These are phyloP conservation scores for Drosophila eugracilis DNA, from an alignment of 1,140 invertebrate genomes.

Conservation along the genomic window DNA sequence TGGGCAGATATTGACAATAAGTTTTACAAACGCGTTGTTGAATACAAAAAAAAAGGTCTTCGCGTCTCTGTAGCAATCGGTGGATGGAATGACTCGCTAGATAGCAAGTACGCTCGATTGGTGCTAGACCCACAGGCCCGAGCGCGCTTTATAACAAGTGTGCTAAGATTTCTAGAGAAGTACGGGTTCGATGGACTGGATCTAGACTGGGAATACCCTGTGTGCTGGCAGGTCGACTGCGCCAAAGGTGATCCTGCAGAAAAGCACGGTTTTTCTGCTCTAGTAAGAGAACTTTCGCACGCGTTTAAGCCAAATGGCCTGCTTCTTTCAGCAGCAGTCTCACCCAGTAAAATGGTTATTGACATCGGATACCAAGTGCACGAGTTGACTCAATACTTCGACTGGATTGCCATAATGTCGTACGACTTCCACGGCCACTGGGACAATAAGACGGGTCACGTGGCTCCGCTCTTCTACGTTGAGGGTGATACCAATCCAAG, in stretches of 20 bases:
- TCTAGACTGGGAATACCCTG: slow-evolving; percentile 94
- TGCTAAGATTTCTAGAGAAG: slow-evolving; percentile 91
- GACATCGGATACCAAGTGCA: slow-evolving; percentile 93
- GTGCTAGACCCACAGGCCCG: slow-evolving; percentile 91
- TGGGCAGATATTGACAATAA: slow-evolving; percentile 90
- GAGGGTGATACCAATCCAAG: slow-evolving; percentile 90
- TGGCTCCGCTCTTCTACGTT: slow-evolving; percentile 92
- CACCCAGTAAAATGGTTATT: slow-evolving; percentile 92
- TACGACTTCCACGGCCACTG: slow-evolving; percentile 96
- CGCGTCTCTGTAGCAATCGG: slow-evolving; percentile 89
- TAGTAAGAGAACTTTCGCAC: slow-evolving; percentile 89
- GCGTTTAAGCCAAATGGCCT: slow-evolving; percentile 90
- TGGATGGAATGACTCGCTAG: slow-evolving; percentile 94
- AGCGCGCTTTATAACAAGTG: slow-evolving; percentile 90
- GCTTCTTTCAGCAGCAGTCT: slow-evolving; percentile 92
- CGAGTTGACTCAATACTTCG: slow-evolving; percentile 88
- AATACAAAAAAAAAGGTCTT: slow-evolving; percentile 86
- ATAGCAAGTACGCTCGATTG: slow-evolving; percentile 93
- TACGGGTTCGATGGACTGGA: slow-evolving; percentile 94
- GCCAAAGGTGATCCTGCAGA: slow-evolving; percentile 90
- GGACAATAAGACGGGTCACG: slow-evolving; percentile 95
- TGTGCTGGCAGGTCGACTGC: slow-evolving; percentile 92
- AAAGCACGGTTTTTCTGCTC: slow-evolving; percentile 89
- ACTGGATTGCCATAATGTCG: slow-evolving; percentile 96
- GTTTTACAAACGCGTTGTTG: slow-evolving; percentile 93